Evolutionary conservation across 23 tunicate species (phyloP).

Genomic region (Styela clava): DNA sequence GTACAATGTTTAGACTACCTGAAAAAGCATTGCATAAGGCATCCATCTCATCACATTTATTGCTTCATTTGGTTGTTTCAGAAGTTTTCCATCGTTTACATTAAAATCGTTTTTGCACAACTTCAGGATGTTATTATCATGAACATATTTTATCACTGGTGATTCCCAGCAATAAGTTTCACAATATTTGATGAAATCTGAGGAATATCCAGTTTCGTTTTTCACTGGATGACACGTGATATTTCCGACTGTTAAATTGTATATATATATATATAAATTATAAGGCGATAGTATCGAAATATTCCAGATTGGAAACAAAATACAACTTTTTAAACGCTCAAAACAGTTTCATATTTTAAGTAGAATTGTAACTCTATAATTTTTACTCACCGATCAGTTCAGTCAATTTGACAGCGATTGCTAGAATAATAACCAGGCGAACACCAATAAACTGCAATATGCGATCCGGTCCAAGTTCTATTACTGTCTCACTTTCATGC

Average conservation of each 20-base stretch:
- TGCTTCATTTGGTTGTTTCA: neutral
- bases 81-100: neutral
- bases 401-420: conserved; percentile 13
- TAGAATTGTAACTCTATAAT: too few species aligned
- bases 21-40: conserved; percentile 30
- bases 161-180: conserved; percentile 49
- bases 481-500: conserved; percentile 31
- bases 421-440: conserved; percentile 17
- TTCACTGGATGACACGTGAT: conserved; percentile 29
- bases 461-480: conserved; percentile 37
- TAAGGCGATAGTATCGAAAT: neutral
- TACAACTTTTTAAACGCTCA: too few species aligned
- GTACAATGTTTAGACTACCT: too few species aligned
- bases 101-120: neutral
- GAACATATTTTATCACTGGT: neutral
- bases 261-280: too few species aligned
- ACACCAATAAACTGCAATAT: conserved; percentile 24
- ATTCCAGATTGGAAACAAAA: neutral
- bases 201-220: neutral
- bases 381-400: conserved; percentile 27
- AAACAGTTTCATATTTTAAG: too few species aligned
- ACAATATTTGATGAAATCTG: conserved; percentile 33
- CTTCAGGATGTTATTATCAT: neutral
- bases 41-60: conserved; percentile 19
- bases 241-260: neutral